Evolutionary conservation across 37 sponge, comb jelly and placozoan genomes (phyloP), one percentile per base, ranked within the genome.

Genomic region (Sycon ciliatum): DNA sequence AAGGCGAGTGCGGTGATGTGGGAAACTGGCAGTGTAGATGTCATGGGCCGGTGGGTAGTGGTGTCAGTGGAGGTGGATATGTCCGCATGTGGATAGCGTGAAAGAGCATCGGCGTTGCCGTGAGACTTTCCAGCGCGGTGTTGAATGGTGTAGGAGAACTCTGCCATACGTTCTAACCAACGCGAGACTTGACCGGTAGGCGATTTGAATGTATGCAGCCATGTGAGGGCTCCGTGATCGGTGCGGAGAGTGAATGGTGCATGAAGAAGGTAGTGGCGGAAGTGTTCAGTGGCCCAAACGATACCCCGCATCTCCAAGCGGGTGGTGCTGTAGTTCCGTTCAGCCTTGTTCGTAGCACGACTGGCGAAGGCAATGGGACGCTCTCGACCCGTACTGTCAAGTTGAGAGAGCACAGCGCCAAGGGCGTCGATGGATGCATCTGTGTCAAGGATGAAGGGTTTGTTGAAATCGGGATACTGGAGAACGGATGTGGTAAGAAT

Each of bases 371-470:
- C 63, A 23, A 75, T 75, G 7, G 32, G 39, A 2, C 24, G 18
- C 32, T 60, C 32, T 9, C 66, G 39, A 1, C 37, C 76, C 2
- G 36, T 3, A 2, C 35, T 39, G 26, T 4, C 28, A 3, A 31
- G 9, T 38, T 80, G 80, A 5, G 57, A 23, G 3, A 84, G 34
- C 20, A 84, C 76, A n/a, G 85, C 80, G 16, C 76, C 80, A 3
- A 85, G 73, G 18, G 74, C 81, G 1, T 4, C 23, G 34, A 68
- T 66, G 13, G 67, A 66, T 11, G 83, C 83, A 79, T 82, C 83
- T 4, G 79, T 83, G 38, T 75, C 72, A 34, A 83, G 38, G 1
- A 57, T 34, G 36, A 83, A 83, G 32, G 64, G 64, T 27, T 70
- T 42, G 18, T 69, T 53, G 27, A 63, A 78, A 2, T 67, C 11